These are phyloP conservation scores for Schizothorax lantsangensis DNA, from an alignment of 2,797 vertebrate genomes.

Conservation along the genomic window DNA sequence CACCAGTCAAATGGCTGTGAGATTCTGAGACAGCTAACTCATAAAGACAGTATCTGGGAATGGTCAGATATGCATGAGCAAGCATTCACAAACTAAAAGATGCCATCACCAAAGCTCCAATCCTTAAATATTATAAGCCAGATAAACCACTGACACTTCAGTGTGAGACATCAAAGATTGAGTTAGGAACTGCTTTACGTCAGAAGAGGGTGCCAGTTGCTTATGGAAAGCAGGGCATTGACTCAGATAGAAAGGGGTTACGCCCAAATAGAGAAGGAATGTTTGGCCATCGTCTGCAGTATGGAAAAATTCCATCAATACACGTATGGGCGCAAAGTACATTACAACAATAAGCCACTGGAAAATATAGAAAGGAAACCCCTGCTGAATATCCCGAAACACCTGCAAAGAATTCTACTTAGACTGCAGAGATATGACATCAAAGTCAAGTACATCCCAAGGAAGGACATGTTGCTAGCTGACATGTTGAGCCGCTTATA, in stretches of 20 bases:
- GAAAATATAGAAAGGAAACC: not conserved
- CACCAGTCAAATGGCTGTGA: constrained; percentile 55
- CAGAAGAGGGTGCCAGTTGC: not conserved
- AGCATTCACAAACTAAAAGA: constrained; percentile 42
- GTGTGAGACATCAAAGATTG: constrained; percentile 44
- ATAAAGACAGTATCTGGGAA: constrained; percentile 43
- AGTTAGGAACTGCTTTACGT: constrained; percentile 14
- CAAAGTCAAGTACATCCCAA: constrained; percentile 23
- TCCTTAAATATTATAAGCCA: constrained; percentile 47
- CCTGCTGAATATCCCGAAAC: constrained; percentile 41
- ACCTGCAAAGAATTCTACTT: constrained; percentile 51
- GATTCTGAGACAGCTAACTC: constrained; percentile 51
- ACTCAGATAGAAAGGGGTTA: not conserved
- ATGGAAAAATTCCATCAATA: constrained; percentile 25
- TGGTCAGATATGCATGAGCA: constrained; percentile 19
- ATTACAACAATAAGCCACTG: constrained; percentile 43
- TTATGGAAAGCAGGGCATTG: not conserved
- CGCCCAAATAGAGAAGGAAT: not conserved
- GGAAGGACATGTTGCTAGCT: constrained; percentile 21
- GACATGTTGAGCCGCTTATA: constrained; percentile 5
- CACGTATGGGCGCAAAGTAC: not conserved
- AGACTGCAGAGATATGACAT: constrained; percentile 39
- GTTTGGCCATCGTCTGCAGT: not conserved
- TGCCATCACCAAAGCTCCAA: constrained; percentile 16
- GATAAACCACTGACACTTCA: constrained; percentile 34